Base-by-base conservation (phyloP, 2,797 vertebrate genomes). In the Pyrocephalus nanus region DNA sequence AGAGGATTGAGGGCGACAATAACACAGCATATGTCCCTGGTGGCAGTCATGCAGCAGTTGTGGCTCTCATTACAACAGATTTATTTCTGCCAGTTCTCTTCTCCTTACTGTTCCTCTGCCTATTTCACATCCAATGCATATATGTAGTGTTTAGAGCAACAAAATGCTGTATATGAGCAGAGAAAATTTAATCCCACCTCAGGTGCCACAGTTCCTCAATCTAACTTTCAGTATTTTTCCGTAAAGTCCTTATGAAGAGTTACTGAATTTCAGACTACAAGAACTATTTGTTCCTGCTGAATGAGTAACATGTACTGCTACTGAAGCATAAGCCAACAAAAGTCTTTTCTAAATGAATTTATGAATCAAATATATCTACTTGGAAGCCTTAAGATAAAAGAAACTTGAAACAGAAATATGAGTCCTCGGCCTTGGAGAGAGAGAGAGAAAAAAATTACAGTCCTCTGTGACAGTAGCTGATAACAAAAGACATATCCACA, bases 311-410 rank as follows among this genome's bases (percentile, higher is more conserved):
- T n/a, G 50, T 42, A 86, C 50, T 77, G 67, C 60, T 62, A 11
- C 73, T 93, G 83, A 93, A 96, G 78, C 74, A 36, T 55, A 48
- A 91, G 50, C 82, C 70, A 92, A 73, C 48, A 79, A 64, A 94
- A 95, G 66, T 58, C 5, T 93, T 92, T 86, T 86, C 88, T 75
- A 92, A 95, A 96, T 91, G 91, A 94, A 96, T 96, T 96, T 96
- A 80, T 90, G 88, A 96, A 95, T 92, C 94, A 90, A 86, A 93
- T 91, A 60, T 78, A 95, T 94, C 93, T 95, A 55, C 83, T 90
- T 88, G 80, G 93, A 91, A 93, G 70, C 74, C 89, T 93, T 88
- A 93, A 92, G 92, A 96, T 91, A 95, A 95, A 95, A 95, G 80
- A 88, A 95, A 86, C 40, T 88, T 15, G 3, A 66, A 86, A 58